Base-by-base conservation (phyloP, 2,113 vertebrate species). In the Bufo bufo region DNA sequence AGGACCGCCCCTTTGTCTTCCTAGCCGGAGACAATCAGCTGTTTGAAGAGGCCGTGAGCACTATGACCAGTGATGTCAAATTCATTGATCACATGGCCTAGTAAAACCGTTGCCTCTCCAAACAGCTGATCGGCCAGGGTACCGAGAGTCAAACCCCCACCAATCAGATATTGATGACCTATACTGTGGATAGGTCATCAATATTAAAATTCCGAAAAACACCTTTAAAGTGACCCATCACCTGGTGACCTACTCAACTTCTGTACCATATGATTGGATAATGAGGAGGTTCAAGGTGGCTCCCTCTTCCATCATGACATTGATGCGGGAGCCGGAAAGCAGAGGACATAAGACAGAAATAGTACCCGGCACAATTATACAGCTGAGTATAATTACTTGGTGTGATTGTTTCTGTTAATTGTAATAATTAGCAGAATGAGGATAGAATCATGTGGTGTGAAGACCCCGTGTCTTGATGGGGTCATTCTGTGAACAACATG, bases 391-490 rank as follows among this genome's bases (percentile, higher is more conserved):
- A 72, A 59, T 74, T 19, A 17, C 69, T 45, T n/a, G 65, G 33
- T n/a, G 20, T 84, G 82, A 84, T 84, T 84, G 54, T 85, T 75
- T 54, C 52, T n/a, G 16, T n/a, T 49, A 85, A 75, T 84, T 72
- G 49, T 85, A 75, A 75, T 85, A 85, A 75, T 85, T 61, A 85
- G 69, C 1, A 17, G 84, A 45, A 56, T 58, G 71, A 59, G 84
- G n/a, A 75, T 7, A 75, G 49, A 61, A 17, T 74, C 23, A 3
- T 66, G 33, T 85, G 2, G 8, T 56, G 72, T 85, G 43, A 85
- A 75, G 20, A 54, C 54, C 71, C 54, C 16, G 69, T 58, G 49
- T 59, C 56, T 43, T 20, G 52, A 47, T 47, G 9, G 84, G 84
- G 84, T 85, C 71, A 75, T 59, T 33, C 4, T 4, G 54, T 75